Base-by-base conservation (phyloP, 2,888 invertebrate species). In the Tenodera sinensis region DNA sequence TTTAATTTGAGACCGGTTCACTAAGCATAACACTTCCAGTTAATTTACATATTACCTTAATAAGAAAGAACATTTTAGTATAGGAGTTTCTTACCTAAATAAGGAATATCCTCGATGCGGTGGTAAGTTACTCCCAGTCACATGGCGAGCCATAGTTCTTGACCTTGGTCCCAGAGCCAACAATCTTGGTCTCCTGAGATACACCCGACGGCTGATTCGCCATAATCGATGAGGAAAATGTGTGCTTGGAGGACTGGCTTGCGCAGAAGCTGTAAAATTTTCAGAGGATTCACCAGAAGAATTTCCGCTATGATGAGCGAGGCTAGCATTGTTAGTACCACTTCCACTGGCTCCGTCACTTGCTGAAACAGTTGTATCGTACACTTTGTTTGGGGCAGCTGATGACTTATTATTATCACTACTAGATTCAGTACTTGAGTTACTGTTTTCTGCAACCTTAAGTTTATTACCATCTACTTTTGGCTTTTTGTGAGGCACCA, bases 141-240 rank as follows among this genome's bases (percentile, higher is more conserved):
- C 28, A 28, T 87, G 86, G 28, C 86, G 86, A 81, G 81, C 14
- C 28, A 86, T 81, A 20, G 86, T 28, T 28, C 86, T 83, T n/a
- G 87, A 15, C 42, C 87, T 82, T 25, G 83, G 42, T n/a, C 90
- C 91, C 83, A 91, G 25, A 12, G 91, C 89, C n/a, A 91, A 85
- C 34, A 91, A 83, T 84, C 91, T 91, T 14, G 91, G 91, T 84
- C 91, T 89, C 86, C 91, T 91, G 27, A 91, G 82, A 85, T 91
- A 91, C 88, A 91, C 90, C 88, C 91, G 90, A 28, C 91, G 90
- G 25, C 91, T 91, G 42, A 91, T 91, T 42, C 91, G 90, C 91
- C 91, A 91, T 15, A 91, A 90, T 84, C 91, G 90, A 89, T 91
- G 91, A 85, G 54, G 54, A 71, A 71, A 15, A 71, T 71, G 54